Evolutionary conservation across 2,113 vertebrate genomes (phyloP), one percentile per base, ranked within the genome.

Genomic region (Rana temporaria): DNA sequence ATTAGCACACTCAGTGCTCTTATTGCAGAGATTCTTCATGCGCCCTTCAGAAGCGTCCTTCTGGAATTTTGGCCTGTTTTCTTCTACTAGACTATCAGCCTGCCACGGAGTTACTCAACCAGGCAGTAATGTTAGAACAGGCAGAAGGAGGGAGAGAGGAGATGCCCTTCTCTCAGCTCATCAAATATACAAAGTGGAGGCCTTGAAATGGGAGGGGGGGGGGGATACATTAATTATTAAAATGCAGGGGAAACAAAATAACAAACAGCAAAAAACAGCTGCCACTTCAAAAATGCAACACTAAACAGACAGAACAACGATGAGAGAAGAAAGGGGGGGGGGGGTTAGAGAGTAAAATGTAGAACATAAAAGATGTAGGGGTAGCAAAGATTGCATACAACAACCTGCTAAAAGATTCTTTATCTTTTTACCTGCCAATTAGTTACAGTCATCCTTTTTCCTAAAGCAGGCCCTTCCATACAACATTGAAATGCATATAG

Each of bases 161-260:
- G 90, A 88, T 80, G 87, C 82, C 87, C 86, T 86, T 85, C 84
- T 78, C 75, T 84, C 82, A 86, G 86, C 86, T 90, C 89, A 89
- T 88, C 88, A 91, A 91, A 92, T 89, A 89, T 84, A 88, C 86
- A 90, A 85, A 85, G 84, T 75, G 85, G 71, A 18, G 86, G 68
- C 85, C 84, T 68, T 85, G 64, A 86, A 88, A 78, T 82, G 86
- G 38, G 79, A 68, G 5, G 65, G n/a, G 67, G 34, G 5, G 65
- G n/a, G 67, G 34, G 34, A 38, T 57, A 84, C 91, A 89, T 90
- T 87, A 89, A 92, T 92, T 90, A 87, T 89, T 89, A 87, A 91
- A 85, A 81, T 77, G 52, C 0, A 84, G 60, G 84, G 30, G 84
- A 55, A 79, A 69, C 34, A 79, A 80, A 73, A 82, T 30, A 72